phyloP scores from a whole-genome alignment of 1,140 invertebrate species.

The Saccostrea echinata region DNA sequence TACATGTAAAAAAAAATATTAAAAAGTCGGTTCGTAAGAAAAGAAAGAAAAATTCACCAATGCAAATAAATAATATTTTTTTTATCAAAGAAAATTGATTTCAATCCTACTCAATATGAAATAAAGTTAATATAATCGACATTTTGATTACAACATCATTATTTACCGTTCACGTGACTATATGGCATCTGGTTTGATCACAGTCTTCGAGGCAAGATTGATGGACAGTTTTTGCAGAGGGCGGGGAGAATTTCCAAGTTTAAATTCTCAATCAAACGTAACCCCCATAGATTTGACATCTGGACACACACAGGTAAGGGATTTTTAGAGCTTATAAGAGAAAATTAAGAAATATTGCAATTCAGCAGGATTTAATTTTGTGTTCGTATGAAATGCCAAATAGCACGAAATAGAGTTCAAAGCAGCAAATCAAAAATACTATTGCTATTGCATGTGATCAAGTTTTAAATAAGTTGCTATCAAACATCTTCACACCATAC shows the following conservation, averaged over 20 bases:
- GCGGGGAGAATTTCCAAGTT: background rate
- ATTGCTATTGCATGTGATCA: no score
- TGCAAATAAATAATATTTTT: background rate
- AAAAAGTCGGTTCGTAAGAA: no score
- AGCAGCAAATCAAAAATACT: no score
- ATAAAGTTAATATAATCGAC: background rate
- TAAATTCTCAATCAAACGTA: background rate
- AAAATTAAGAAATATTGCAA: background rate
- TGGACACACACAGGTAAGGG: slow-evolving; percentile 8
- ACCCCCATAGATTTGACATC: background rate
- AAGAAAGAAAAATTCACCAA: no score
- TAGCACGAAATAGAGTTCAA: no score
- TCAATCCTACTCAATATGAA: background rate
- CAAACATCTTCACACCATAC: no score
- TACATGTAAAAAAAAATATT: no score
- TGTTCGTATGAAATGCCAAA: no score
- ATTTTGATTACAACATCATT: background rate
- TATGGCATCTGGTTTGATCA: background rate
- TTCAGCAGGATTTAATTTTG: no score
- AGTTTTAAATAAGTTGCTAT: no score
- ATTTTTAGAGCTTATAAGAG: background rate
- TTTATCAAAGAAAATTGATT: background rate
- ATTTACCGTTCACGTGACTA: background rate
- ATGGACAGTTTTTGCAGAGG: background rate
- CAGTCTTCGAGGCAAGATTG: background rate